phyloP scores from a whole-genome alignment of 2,797 vertebrate genomes.

The Parambassis ranga region DNA sequence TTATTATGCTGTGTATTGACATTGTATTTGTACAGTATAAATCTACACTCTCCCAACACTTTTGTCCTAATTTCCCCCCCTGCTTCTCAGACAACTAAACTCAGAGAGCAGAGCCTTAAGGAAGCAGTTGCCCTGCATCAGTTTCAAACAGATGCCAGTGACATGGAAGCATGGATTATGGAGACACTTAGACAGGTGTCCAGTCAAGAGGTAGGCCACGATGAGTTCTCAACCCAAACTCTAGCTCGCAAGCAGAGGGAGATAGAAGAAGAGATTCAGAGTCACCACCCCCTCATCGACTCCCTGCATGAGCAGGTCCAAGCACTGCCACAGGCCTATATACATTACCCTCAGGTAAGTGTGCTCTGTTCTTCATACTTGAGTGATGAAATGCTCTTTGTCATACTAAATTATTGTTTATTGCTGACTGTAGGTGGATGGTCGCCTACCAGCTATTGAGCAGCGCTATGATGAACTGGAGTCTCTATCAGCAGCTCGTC shows the following conservation, averaged over 20 bases:
- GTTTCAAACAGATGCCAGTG: conserved; percentile 91
- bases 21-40: not conserved
- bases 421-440: conserved; percentile 77
- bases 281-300: conserved; percentile 85
- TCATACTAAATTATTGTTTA: conserved; percentile 6
- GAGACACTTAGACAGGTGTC: conserved; percentile 89
- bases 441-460: conserved; percentile 85
- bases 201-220: conserved; percentile 89
- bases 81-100: conserved; percentile 72
- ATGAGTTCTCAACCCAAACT: conserved; percentile 92
- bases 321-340: conserved; percentile 75
- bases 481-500: conserved; percentile 81
- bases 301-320: conserved; percentile 86
- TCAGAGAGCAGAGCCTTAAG: conserved; percentile 82
- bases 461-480: conserved; percentile 85
- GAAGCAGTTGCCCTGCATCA: conserved; percentile 90
- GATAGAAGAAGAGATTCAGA: conserved; percentile 91
- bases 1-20: not conserved
- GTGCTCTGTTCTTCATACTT: conserved; percentile 5
- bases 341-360: conserved; percentile 74
- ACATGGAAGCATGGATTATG: conserved; percentile 90
- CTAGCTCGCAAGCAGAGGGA: conserved; percentile 91
- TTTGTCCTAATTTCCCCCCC: not conserved
- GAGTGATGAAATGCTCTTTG: not conserved
- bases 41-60: not conserved